Percentiles rank a stretch among this genome's conserved stretches.
Conservation (phyloP, 2,888 invertebrate species). For the Drosophila anomelani region DNA sequence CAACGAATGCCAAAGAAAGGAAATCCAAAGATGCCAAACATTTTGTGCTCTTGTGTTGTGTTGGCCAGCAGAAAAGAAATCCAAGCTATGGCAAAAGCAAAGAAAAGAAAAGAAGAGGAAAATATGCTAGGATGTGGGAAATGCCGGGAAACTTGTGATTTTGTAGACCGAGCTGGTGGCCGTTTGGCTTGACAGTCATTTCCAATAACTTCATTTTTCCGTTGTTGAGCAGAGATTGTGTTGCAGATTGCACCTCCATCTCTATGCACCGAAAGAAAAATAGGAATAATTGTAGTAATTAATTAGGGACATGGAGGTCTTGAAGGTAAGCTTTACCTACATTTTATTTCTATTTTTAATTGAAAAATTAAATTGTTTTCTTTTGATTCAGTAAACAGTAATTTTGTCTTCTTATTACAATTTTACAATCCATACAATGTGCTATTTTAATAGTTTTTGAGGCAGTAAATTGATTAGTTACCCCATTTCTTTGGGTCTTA, state of each 20-base stretch:
- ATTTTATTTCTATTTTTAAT: no score
- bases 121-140: slow-evolving; percentile 42
- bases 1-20: slow-evolving; percentile 44
- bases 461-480: neutral
- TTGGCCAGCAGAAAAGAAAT: slow-evolving; percentile 25
- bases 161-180: slow-evolving; percentile 57
- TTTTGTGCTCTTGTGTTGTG: slow-evolving; percentile 55
- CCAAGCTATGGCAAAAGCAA: slow-evolving; percentile 27
- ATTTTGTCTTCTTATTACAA: no score
- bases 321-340: no score
- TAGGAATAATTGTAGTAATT: neutral
- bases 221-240: slow-evolving; percentile 80
- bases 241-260: slow-evolving; percentile 71
- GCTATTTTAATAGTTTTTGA: no score
- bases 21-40: slow-evolving; percentile 73
- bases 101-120: slow-evolving; percentile 51
- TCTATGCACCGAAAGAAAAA: slow-evolving; percentile 44
- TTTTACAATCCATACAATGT: no score
- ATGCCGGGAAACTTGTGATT: slow-evolving; percentile 34
- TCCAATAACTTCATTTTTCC: slow-evolving; percentile 78
- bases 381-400: no score
- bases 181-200: slow-evolving; percentile 71
- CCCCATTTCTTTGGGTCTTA: neutral
- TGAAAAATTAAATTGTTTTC: no score
- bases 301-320: neutral